A percentile compares a stretch with the other conserved stretches of the same genome.
Conservation (phyloP, 2,888 invertebrate genomes). For the Caenorhabditis afra region DNA sequence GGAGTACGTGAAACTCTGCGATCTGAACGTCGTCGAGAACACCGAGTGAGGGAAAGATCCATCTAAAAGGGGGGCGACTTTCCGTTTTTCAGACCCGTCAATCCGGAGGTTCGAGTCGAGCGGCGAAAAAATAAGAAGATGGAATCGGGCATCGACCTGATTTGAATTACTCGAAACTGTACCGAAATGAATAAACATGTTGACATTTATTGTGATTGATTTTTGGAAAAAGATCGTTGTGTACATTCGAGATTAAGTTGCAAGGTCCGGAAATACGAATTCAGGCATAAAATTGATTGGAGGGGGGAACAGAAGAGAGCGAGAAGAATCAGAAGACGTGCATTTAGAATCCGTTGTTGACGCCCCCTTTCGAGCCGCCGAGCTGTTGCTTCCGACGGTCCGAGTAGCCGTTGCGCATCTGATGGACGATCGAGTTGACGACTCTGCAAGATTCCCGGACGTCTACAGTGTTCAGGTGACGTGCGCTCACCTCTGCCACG, state of each 20-base stretch:
- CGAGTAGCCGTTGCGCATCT: constrained; percentile 69
- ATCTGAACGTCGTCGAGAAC: constrained; percentile 6
- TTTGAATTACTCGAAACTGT: background rate
- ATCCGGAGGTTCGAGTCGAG: too few relatives aligned
- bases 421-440: constrained; percentile 67
- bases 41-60: background rate
- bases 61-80: background rate
- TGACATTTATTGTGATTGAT: constrained; percentile 3
- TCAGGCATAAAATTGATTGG: constrained; percentile 16
- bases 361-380: constrained; percentile 40
- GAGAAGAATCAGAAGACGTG: too few relatives aligned
- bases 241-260: constrained; percentile 23
- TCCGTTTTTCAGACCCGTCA: background rate
- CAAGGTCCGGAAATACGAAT: background rate
- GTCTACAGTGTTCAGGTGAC: background rate
- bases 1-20: constrained; percentile 23
- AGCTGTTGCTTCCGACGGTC: constrained; percentile 63
- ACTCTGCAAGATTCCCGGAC: constrained; percentile 59
- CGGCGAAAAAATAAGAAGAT: too few relatives aligned
- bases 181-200: background rate
- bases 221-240: constrained; percentile 39
- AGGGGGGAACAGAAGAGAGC: too few relatives aligned
- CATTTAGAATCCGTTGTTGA: constrained; percentile 39
- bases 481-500: constrained; percentile 66
- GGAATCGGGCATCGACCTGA: background rate